Evolutionary conservation across 2,113 vertebrate species (phyloP).

Genomic region (Vulpes lagopus): DNA sequence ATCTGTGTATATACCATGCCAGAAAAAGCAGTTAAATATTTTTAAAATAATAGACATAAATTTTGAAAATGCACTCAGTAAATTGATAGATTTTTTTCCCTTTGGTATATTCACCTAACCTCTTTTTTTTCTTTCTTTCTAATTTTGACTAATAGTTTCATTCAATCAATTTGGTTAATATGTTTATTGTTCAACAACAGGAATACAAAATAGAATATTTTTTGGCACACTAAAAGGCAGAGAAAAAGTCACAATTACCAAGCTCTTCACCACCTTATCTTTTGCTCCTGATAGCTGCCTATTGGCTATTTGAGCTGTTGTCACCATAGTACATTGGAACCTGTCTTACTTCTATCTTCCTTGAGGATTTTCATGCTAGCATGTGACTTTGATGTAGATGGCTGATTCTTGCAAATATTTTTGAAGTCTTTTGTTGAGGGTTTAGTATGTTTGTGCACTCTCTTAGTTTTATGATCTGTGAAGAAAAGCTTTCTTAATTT

Average conservation of each 20-base stretch:
- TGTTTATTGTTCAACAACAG: background rate
- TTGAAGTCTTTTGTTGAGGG: background rate
- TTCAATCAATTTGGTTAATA: background rate
- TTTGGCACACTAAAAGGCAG: background rate
- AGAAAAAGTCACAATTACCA: background rate
- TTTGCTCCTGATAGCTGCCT: background rate
- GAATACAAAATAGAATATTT: background rate
- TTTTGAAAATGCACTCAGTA: background rate
- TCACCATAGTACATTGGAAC: background rate
- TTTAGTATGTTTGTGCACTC: background rate
- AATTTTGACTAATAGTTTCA: background rate
- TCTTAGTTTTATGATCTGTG: background rate
- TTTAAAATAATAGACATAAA: background rate
- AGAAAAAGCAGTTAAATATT: slow-evolving; percentile 32
- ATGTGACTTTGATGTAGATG: background rate
- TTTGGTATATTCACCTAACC: background rate
- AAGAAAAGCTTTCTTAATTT: slow-evolving; percentile 16
- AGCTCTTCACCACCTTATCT: background rate
- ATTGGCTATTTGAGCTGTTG: background rate
- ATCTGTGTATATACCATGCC: background rate
- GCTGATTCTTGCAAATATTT: background rate
- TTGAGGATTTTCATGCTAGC: background rate
- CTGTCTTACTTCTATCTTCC: background rate
- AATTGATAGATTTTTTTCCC: background rate
- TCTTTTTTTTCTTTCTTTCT: background rate